A percentile compares a stretch with the other conserved stretches of the same genome.
Conservation (phyloP, 1,140 invertebrate species). For the Cydia pomonella region DNA sequence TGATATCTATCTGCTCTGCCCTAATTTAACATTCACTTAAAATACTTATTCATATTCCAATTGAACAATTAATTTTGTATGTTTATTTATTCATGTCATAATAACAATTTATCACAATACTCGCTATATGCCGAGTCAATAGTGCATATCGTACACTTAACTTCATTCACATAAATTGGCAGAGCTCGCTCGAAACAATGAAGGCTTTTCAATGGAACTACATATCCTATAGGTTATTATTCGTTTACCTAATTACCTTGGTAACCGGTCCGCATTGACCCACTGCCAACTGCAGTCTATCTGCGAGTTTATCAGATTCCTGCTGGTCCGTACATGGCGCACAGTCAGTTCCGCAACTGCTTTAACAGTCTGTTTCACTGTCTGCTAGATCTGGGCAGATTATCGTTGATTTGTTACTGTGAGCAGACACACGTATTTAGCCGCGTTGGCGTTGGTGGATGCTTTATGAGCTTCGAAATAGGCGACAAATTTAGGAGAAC, state of each 20-base stretch:
- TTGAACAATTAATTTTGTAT: no score
- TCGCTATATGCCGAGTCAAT: no score
- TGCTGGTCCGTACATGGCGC: not conserved
- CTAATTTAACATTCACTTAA: no score
- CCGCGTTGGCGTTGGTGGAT: not conserved
- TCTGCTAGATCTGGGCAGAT: not conserved
- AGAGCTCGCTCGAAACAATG: not conserved
- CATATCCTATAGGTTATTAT: not conserved
- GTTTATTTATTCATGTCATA: no score
- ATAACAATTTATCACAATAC: no score
- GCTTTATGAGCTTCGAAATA: not conserved
- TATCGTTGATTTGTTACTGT: constrained; percentile 1
- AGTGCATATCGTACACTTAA: no score
- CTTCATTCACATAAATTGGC: not conserved
- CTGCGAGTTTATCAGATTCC: not conserved
- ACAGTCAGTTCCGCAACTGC: constrained; percentile 4
- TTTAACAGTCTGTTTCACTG: no score
- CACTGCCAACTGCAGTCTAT: not conserved
- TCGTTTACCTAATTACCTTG: constrained; percentile 12
- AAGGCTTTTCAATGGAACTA: not conserved
- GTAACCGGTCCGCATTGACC: constrained; percentile 20
- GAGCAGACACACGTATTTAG: not conserved
- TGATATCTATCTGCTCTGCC: no score
- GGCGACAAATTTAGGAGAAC: not conserved
- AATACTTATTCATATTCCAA: no score